Conservation (phyloP, 2,797 vertebrate species). For the Spheniscus humboldti region DNA sequence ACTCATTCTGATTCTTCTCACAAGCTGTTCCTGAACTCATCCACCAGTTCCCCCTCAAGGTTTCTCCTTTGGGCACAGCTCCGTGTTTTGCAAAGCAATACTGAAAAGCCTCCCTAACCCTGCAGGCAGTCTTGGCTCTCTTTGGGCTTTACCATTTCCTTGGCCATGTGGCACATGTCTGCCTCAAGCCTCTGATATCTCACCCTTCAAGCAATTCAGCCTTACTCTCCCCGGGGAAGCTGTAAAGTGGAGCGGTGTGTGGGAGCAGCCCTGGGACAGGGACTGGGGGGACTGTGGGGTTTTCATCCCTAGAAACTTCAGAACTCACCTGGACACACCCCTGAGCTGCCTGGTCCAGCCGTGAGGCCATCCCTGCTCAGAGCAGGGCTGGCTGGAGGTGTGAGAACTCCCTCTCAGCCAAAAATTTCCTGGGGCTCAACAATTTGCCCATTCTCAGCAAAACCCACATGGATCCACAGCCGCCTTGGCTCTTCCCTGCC, state of each 20-base stretch:
- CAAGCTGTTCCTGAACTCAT: background rate
- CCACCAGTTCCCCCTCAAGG: rapidly evolving
- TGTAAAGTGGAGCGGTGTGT: background rate
- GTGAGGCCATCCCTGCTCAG: background rate
- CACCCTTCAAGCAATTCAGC: background rate
- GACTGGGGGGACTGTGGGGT: background rate
- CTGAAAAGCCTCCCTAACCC: background rate
- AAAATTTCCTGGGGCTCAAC: background rate
- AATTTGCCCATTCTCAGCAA: background rate
- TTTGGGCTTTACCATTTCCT: background rate
- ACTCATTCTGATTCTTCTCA: background rate
- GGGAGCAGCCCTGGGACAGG: background rate
- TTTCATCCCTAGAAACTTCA: background rate
- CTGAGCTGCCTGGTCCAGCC: background rate
- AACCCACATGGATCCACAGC: background rate
- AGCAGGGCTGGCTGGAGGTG: background rate
- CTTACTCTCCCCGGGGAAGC: background rate
- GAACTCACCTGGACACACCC: background rate
- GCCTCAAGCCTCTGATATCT: background rate
- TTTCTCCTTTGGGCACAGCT: background rate
- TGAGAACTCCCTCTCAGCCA: background rate
- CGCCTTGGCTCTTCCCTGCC: background rate
- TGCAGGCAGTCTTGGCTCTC: background rate
- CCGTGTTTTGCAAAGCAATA: background rate
- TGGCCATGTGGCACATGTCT: background rate